Evolutionary conservation across 2,888 invertebrate genomes (phyloP), one percentile per base, ranked within the genome.

Genomic region (Lochmaea capreae): DNA sequence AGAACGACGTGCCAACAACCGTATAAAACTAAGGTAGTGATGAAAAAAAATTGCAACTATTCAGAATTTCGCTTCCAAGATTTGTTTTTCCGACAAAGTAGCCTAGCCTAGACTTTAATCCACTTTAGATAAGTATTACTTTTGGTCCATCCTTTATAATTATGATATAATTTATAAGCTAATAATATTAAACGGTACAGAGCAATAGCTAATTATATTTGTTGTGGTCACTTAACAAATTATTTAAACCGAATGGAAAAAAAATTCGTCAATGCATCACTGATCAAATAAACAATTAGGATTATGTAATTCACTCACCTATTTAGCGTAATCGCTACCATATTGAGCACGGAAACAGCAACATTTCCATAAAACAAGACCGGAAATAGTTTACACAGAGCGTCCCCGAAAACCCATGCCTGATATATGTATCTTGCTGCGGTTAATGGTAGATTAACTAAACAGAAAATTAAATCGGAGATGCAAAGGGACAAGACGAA

Each of bases 311-410:
- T 14, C 39, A 65, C 68, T 62, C 59, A 72, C 95, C 96, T 93
- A 88, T 96, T 96, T 74, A 96, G 88, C 43, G 96, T 96, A 79
- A 96, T 96, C 79, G 95, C 95, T 67, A 96, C 95, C 94, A 96
- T 96, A 83, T 95, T 95, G 76, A 96, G 89, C 52, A 96, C 88
- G 0, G 95, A 95, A 4, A 95, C 95, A 0, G 95, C 96, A 67
- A 96, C 95, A 85, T 96, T 96, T 74, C 95, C 95, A 84, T 96
- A 96, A 88, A 96, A 95, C 80, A 96, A 91, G 79, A 96, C 93
- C 0, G 96, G 95, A 88, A 96, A 96, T 86, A 96, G 89, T 87
- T 93, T 92, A 85, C 96, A 96, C 49, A 95, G 89, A 1, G 90
- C 89, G 22, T 92, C 91, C 0, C 95, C 95, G 26, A 96, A 90